Base-by-base conservation (phyloP, 2,797 vertebrate genomes). In the Enteromius thamalakanensis region DNA sequence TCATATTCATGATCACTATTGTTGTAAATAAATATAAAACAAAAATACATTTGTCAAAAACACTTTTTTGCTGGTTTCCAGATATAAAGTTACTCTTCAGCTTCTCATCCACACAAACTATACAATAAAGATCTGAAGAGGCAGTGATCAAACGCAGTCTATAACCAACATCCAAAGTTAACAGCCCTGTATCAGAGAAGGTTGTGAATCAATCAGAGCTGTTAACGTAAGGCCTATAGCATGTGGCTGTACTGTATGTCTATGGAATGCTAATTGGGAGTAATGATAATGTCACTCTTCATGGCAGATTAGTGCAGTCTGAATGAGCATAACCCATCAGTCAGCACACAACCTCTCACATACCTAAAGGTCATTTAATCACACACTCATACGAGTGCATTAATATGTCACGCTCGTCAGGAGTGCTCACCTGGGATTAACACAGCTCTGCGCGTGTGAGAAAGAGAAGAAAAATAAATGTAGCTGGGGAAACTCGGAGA, bases 361-460 rank as follows among this genome's bases (percentile, higher is more conserved):
- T 86, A 84, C 82, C 86, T 82, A 87, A 87, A 86, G 86, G 84
- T 87, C 84, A 88, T 87, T 88, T 88, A 88, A 88, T 88, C 84
- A 87, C 84, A 86, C 82, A 86, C 86, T 84, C 82, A 51, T 84
- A 87, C 76, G 76, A 86, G 76, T 87, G 86, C 84, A 87, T 86
- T 88, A 87, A 88, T 84, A 84, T 87, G 84, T 86, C 84, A 80
- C 5, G 84, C 81, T 82, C 78, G 71, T 84, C 79, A 78, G 81
- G 82, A 64, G 79, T 84, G 86, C 85, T 88, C 84, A 87, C 86
- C 83, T 86, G 76, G 84, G 86, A 88, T 86, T 87, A 87, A 76
- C 85, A 76, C 80, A 75, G 78, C 34, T 80, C 79, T 79, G 55
- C 26, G 19, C 29, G 21, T 67, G 23, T 29, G 47, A 6, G 72